A percentile compares a stretch with the other conserved stretches of the same genome.
Conservation (phyloP, 2,113 vertebrate genomes). For the Lepidiolamprologus cunningtoni region DNA sequence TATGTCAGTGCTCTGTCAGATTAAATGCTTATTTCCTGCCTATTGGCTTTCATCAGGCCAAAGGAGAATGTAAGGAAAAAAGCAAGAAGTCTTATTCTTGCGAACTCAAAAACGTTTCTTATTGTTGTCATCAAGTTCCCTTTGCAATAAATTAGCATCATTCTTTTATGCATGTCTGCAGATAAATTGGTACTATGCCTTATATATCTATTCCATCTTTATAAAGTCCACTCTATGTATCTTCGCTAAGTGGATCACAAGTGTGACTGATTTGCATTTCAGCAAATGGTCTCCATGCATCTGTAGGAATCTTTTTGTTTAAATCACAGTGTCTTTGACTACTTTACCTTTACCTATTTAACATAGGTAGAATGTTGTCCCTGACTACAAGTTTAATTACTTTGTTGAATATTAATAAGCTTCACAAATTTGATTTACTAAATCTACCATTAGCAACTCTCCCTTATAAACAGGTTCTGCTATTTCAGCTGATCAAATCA, state of each 20-base stretch:
- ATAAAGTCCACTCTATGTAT: neutral
- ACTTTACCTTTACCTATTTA: neutral
- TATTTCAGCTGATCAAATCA: neutral
- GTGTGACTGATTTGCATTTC: neutral
- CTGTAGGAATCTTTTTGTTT: neutral
- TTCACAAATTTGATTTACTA: neutral
- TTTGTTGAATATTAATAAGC: neutral
- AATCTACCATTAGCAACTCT: neutral
- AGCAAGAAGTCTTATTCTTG: neutral
- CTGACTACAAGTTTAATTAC: neutral
- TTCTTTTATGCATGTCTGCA: neutral
- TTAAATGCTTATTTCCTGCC: neutral
- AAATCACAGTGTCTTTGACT: neutral
- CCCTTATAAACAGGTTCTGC: neutral
- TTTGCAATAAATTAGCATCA: neutral
- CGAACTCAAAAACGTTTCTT: neutral
- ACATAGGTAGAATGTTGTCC: neutral
- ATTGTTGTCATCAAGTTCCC: neutral
- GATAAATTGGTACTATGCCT: neutral
- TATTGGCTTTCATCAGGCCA: neutral
- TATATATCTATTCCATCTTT: neutral
- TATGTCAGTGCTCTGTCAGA: neutral
- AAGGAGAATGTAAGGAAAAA: neutral
- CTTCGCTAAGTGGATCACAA: neutral
- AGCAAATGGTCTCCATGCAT: neutral